Evolutionary conservation across 2,113 vertebrate species (phyloP), one percentile per base, ranked within the genome.

Genomic region (Gopherus evgoodei): DNA sequence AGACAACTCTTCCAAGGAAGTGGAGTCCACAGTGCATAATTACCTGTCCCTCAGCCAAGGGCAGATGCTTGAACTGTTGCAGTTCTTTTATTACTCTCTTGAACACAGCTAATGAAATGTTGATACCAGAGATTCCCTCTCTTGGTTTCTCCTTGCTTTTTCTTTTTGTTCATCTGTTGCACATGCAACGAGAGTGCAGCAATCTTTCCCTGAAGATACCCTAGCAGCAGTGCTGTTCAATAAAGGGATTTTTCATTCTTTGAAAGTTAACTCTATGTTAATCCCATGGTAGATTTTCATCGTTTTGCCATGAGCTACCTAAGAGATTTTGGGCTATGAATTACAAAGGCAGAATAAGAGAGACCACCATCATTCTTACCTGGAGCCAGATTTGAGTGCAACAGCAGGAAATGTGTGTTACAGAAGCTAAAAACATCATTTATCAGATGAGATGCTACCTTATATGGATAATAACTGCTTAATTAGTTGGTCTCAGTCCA

Each of bases 41-140:
- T 97, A 49, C n/a, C 42, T 82, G n/a, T 84, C 35, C n/a, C 93
- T 87, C 54, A 54, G 88, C 88, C 95, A 91, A 95, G 87, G 87
- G 82, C 81, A 95, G 92, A 93, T 87, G 83, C 95, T 93, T 91
- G 89, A 93, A 85, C 92, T 89, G 86, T 94, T 97, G 96, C 88
- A 93, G 88, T 95, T 91, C 81, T 97, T 96, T 98, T 97, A 96
- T 96, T 95, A 84, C 93, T 91, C 86, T 96, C 65, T 85, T 83
- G 89, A 97, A 96, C 10, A 8, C 47, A 94, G 84, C 35, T 75
- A 93, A 90, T 90, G 81, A 92, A 94, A 91, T 49, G 62, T 57
- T 42, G 29, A 59, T 90, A 93, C 87, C 0, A 0, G 57, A 86
- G 56, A 62, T 78, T 95, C 83, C 35, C 21, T 91, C 62, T 57